A percentile compares a stretch with the other conserved stretches of the same genome.
These are phyloP conservation scores for Sphinx pinastri DNA, from an alignment of 2,888 invertebrate genomes.

Conservation along the genomic window DNA sequence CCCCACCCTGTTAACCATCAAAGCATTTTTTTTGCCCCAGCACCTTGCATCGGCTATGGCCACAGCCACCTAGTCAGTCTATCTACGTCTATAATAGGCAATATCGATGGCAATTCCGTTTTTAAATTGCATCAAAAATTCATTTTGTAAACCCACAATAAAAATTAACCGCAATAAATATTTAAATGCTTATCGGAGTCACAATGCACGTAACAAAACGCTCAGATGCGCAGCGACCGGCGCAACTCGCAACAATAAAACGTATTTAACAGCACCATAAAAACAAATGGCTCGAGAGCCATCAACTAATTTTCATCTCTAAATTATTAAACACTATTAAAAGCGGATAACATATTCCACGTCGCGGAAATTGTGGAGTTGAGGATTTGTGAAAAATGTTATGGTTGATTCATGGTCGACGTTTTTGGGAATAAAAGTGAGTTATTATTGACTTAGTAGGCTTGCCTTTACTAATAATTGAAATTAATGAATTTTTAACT, in stretches of 20 bases:
- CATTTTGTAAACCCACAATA: background rate
- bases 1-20: no score
- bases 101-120: no score
- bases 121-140: background rate
- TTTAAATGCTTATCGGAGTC: conserved; percentile 2
- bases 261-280: conserved; percentile 34
- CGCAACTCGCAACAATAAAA: conserved; percentile 27
- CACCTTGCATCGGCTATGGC: no score
- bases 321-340: conserved; percentile 40
- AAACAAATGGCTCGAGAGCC: conserved; percentile 34
- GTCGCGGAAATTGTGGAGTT: conserved; percentile 33
- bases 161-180: background rate
- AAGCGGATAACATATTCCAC: conserved; percentile 44
- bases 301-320: conserved; percentile 39
- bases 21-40: no score
- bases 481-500: no score
- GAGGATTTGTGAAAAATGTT: background rate
- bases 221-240: conserved; percentile 8
- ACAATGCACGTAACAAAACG: conserved; percentile 24
- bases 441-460: no score
- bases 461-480: no score
- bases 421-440: no score
- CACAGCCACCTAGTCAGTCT: no score
- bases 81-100: no score
- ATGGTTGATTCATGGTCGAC: background rate